These are phyloP conservation scores for Thunnus albacares DNA, from an alignment of 2,797 vertebrate species.

Conservation along the genomic window DNA sequence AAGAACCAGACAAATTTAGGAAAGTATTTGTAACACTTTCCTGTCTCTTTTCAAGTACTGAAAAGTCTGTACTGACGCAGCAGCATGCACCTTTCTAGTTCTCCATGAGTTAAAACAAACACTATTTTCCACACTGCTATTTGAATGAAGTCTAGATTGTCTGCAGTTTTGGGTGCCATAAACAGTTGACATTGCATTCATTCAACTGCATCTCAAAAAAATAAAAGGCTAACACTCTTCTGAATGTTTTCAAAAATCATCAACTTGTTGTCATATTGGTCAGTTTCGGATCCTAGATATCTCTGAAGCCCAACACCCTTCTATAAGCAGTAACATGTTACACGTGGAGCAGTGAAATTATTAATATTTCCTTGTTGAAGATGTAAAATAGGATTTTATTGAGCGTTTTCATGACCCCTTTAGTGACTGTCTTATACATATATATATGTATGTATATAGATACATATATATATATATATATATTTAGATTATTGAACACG, in stretches of 20 bases:
- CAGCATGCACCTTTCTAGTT: background rate
- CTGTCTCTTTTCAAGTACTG: constrained; percentile 11
- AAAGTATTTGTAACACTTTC: constrained; percentile 13
- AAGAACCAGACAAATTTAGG: background rate
- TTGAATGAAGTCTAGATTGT: constrained; percentile 1
- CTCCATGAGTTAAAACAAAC: background rate
- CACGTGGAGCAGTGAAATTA: constrained; percentile 22
- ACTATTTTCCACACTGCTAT: constrained; percentile 12
- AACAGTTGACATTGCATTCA: background rate
- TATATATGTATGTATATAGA: background rate
- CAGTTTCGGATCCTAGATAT: background rate
- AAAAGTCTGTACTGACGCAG: background rate
- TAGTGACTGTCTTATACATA: constrained; percentile 50
- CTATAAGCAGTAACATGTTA: background rate
- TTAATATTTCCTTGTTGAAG: constrained; percentile 31
- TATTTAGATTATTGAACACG: constrained; percentile 52
- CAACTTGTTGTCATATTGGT: background rate
- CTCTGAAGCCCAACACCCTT: background rate
- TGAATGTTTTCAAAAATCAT: background rate
- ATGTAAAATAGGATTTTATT: constrained; percentile 48
- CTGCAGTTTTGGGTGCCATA: background rate
- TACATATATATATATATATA: constrained; percentile 8
- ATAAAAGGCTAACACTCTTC: no score
- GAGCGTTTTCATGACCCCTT: constrained; percentile 25
- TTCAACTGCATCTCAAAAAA: background rate